Evolutionary conservation across 2,113 vertebrate species (phyloP).

Genomic region (Sapajus apella): DNA sequence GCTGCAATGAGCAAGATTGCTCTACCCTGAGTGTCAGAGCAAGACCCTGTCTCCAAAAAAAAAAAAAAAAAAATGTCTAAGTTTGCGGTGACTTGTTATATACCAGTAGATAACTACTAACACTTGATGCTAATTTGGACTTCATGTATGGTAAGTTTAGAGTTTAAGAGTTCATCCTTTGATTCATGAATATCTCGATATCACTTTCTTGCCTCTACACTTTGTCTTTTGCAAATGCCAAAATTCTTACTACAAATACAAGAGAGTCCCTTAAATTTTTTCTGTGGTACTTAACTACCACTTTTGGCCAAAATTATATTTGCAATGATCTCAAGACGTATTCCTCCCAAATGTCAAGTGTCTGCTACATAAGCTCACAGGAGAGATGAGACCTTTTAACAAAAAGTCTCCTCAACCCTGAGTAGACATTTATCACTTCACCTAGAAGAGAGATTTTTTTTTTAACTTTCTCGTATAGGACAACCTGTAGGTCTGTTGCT

Average conservation of each 20-base stretch:
- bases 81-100: background rate
- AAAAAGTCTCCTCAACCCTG: background rate
- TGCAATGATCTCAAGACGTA: background rate
- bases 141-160: background rate
- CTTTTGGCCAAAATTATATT: constrained; percentile 26
- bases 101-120: background rate
- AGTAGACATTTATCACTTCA: constrained; percentile 7
- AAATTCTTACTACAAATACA: background rate
- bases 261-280: background rate
- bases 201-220: background rate
- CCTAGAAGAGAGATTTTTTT: background rate
- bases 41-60: too few relatives aligned
- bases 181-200: background rate
- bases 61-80: background rate
- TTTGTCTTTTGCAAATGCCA: background rate
- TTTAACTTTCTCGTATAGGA: background rate
- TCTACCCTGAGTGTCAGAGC: too few relatives aligned
- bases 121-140: background rate
- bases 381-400: constrained; percentile 17
- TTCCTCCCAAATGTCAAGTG: background rate
- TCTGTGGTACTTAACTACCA: background rate
- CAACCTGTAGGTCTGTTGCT: background rate
- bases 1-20: too few relatives aligned
- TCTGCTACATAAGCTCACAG: background rate
- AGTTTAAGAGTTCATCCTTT: background rate